Conservation (phyloP, 2,113 vertebrate genomes). For the Ploceus nigricollis region DNA sequence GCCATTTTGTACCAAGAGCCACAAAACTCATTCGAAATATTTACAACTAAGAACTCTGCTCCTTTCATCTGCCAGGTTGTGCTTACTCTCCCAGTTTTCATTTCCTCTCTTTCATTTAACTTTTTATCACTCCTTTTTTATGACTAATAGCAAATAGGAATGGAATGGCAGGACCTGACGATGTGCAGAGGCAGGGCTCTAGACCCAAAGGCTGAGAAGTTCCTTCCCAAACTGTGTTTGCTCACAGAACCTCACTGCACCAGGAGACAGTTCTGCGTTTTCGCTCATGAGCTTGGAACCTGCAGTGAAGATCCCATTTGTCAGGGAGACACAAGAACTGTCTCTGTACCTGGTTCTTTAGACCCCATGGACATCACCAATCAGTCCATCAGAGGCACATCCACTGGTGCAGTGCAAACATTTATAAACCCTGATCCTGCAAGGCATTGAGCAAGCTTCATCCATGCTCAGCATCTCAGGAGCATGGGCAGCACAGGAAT, state of each 20-base stretch:
- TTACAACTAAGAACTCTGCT: neutral
- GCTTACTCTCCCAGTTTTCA: neutral
- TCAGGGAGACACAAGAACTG: neutral
- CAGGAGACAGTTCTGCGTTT: neutral
- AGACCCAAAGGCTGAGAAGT: neutral
- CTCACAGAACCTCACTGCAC: neutral
- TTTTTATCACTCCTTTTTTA: neutral
- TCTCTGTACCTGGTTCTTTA: neutral
- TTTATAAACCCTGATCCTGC: neutral
- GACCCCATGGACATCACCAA: neutral
- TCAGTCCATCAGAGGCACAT: neutral
- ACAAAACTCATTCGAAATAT: neutral
- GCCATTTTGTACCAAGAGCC: neutral
- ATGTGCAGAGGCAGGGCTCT: neutral
- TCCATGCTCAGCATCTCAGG: neutral
- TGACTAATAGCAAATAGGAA: neutral
- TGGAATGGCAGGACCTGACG: neutral
- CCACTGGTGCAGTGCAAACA: neutral
- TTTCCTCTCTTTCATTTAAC: neutral
- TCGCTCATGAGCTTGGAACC: neutral
- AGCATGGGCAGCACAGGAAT: neutral
- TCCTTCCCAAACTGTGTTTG: neutral
- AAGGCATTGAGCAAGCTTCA: neutral
- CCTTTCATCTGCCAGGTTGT: neutral
- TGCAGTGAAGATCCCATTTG: accelerated